Percentiles rank a stretch among this genome's conserved stretches.
Conservation (phyloP, 2,113 vertebrate species). For the Muscicapa adusta region DNA sequence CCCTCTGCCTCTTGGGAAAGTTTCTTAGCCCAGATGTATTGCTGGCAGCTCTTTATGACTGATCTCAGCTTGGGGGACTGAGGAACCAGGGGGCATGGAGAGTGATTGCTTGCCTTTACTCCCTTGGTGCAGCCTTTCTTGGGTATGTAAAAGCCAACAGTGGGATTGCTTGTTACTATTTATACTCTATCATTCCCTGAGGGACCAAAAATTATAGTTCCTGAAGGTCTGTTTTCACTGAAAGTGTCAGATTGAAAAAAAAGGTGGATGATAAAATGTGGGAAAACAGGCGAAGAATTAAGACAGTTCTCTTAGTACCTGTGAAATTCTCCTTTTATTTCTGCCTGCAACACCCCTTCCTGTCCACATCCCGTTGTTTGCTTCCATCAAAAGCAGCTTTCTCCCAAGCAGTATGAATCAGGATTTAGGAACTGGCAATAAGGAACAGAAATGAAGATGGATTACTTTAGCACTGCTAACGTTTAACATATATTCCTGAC, state of each 20-base stretch:
- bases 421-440: not conserved
- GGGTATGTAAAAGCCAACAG: not conserved
- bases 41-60: not conserved
- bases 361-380: not conserved
- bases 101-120: not conserved
- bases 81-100: not conserved
- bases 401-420: not conserved
- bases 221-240: not conserved
- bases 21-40: not conserved
- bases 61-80: not conserved
- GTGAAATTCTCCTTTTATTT: constrained; percentile 18
- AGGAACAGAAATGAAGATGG: not conserved
- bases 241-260: not conserved
- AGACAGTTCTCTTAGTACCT: not conserved
- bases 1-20: not conserved
- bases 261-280: not conserved
- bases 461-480: not conserved
- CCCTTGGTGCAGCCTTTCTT: not conserved
- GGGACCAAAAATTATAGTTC: not conserved
- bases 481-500: not conserved
- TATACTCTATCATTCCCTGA: not conserved
- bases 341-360: not conserved
- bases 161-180: not conserved
- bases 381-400: not conserved
- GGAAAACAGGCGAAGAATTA: not conserved